Conservation (phyloP, 2,113 vertebrate species). For the Mellivora capensis region DNA sequence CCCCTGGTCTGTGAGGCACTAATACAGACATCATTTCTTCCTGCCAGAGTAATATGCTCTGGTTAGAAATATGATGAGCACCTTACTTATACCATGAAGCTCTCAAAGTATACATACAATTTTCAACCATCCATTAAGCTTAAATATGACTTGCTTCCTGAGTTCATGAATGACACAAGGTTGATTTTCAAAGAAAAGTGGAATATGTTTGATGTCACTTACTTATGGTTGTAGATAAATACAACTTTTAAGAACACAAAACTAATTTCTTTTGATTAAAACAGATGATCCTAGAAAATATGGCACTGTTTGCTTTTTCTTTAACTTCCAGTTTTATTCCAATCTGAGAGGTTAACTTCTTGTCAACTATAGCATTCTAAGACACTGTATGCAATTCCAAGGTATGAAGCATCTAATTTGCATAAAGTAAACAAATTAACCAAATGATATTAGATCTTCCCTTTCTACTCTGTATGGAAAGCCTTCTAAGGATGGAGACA, state of each 20-base stretch:
- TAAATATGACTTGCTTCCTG: background rate
- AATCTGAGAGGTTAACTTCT: background rate
- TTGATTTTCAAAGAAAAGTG: background rate
- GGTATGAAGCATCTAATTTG: background rate
- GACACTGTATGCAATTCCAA: background rate
- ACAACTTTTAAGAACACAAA: background rate
- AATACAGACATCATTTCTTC: background rate
- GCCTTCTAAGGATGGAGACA: background rate
- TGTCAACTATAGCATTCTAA: background rate
- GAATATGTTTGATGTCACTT: background rate
- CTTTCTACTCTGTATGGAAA: background rate
- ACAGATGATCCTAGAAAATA: background rate
- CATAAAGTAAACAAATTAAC: background rate
- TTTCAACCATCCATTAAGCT: background rate
- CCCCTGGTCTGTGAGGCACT: background rate
- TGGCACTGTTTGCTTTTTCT: background rate
- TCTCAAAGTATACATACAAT: background rate
- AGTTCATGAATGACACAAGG: background rate
- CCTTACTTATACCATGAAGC: background rate
- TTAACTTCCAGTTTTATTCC: background rate
- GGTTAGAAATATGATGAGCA: background rate
- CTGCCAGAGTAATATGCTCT: background rate
- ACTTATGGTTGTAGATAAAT: background rate
- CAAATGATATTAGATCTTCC: background rate
- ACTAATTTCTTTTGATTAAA: background rate